Evolutionary conservation across 2,888 invertebrate genomes (phyloP).

Genomic region (Hydroisotoma schaefferi): DNA sequence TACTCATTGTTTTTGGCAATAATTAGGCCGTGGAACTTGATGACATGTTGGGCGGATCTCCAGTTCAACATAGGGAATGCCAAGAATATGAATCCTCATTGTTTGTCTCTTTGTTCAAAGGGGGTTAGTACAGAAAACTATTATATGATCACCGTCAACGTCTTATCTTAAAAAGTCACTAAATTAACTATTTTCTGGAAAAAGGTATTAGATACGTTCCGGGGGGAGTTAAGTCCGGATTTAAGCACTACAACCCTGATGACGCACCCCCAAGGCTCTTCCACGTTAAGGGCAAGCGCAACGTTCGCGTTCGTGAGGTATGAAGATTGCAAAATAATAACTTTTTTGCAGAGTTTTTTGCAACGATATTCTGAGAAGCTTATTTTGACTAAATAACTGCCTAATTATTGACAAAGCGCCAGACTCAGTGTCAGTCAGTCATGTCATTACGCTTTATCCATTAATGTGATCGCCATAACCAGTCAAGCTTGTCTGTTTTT

Average conservation of each 20-base stretch:
- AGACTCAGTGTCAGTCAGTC: not conserved
- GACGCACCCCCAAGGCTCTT: conserved; percentile 70
- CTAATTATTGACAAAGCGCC: conserved; percentile 1
- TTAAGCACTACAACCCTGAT: conserved; percentile 76
- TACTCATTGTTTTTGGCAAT: conserved; percentile 49
- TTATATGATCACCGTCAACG: not conserved
- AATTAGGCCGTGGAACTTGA: conserved; percentile 71
- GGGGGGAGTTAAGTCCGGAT: conserved; percentile 82
- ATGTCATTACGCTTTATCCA: not conserved
- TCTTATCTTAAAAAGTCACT: not conserved
- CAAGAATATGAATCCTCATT: conserved; percentile 77
- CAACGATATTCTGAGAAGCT: no score
- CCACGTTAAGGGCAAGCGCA: conserved; percentile 85
- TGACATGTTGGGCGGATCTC: conserved; percentile 74
- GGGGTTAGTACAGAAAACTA: conserved; percentile 47
- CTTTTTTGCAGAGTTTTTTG: no score
- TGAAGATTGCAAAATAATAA: not conserved
- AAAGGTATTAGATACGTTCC: conserved; percentile 69
- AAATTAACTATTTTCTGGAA: not conserved
- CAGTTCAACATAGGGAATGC: conserved; percentile 80
- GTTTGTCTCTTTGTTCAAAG: conserved; percentile 71
- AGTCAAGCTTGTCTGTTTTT: no score
- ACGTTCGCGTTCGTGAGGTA: conserved; percentile 74
- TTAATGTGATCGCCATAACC: no score
- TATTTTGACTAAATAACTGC: conserved; percentile 1